phyloP scores from a whole-genome alignment of 2,888 invertebrate genomes.

The Apomyelois bistriatella region DNA sequence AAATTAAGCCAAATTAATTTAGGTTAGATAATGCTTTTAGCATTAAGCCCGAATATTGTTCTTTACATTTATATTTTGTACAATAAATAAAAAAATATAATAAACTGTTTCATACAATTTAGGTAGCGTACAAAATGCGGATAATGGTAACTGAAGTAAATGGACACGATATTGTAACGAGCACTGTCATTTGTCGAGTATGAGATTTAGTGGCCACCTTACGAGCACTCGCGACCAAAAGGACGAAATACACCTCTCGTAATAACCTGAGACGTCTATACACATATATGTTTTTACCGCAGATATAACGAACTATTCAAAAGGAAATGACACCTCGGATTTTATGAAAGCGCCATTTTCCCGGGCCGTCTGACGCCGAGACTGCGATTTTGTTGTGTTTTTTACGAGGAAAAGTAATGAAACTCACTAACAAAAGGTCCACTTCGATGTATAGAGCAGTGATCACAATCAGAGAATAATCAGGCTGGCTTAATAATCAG shows the following conservation, averaged over 20 bases:
- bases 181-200: slow-evolving; percentile 57
- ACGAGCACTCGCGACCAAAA: slow-evolving; percentile 37
- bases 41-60: too few relatives aligned
- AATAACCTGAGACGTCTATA: slow-evolving; percentile 56
- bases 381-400: slow-evolving; percentile 22
- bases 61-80: too few relatives aligned
- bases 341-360: slow-evolving; percentile 57
- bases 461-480: slow-evolving; percentile 28
- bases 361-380: slow-evolving; percentile 27
- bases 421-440: slow-evolving; percentile 17
- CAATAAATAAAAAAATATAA: too few relatives aligned
- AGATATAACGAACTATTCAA: slow-evolving; percentile 66
- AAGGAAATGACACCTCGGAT: slow-evolving; percentile 64
- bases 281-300: slow-evolving; percentile 33
- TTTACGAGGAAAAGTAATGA: slow-evolving; percentile 17
- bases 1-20: too few relatives aligned
- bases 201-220: slow-evolving; percentile 56
- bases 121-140: too few relatives aligned
- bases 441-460: slow-evolving; percentile 21
- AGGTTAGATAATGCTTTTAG: too few relatives aligned
- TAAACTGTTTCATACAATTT: too few relatives aligned
- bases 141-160: slow-evolving; percentile 24
- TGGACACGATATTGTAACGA: slow-evolving; percentile 58
- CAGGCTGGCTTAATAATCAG: slow-evolving; percentile 28
- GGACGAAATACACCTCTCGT: slow-evolving; percentile 36